These are phyloP conservation scores for Lomographa bimaculata DNA, from an alignment of 2,888 invertebrate genomes.

Conservation along the genomic window DNA sequence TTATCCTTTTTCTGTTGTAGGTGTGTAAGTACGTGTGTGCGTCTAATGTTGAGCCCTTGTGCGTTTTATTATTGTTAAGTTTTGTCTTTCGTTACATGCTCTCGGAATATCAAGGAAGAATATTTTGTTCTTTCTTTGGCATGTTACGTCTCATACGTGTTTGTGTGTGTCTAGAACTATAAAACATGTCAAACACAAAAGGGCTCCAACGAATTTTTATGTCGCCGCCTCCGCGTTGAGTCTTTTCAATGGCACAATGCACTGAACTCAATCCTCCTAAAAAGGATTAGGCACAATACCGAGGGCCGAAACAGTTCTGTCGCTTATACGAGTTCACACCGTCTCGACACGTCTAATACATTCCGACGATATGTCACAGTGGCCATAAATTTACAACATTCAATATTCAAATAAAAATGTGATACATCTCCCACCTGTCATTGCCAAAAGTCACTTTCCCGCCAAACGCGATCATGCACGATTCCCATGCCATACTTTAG, in stretches of 20 bases:
- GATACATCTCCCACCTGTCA: constrained; percentile 54
- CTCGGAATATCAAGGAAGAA: constrained; percentile 52
- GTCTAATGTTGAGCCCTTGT: constrained; percentile 58
- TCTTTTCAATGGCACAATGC: constrained; percentile 49
- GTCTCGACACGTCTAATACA: constrained; percentile 60
- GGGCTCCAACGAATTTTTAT: constrained; percentile 44
- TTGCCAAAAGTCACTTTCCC: constrained; percentile 60
- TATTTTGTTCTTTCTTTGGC: constrained; percentile 39
- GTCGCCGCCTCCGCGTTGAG: constrained; percentile 42
- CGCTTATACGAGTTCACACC: constrained; percentile 65
- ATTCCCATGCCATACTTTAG: constrained; percentile 64
- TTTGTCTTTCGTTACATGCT: constrained; percentile 43
- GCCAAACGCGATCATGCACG: constrained; percentile 55
- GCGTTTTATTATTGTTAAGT: constrained; percentile 60
- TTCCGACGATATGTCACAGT: constrained; percentile 26
- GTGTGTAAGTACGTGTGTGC: constrained; percentile 46
- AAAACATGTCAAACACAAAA: constrained; percentile 40
- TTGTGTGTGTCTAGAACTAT: constrained; percentile 33
- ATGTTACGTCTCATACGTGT: constrained; percentile 33
- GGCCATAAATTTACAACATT: constrained; percentile 12
- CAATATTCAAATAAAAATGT: constrained; percentile 7
- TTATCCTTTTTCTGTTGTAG: constrained; percentile 59
- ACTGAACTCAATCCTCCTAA: constrained; percentile 40
- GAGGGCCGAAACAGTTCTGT: constrained; percentile 51
- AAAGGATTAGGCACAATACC: constrained; percentile 58